Conservation (phyloP, 2,797 vertebrate species). For the Helicolenus hilgendorfi region DNA sequence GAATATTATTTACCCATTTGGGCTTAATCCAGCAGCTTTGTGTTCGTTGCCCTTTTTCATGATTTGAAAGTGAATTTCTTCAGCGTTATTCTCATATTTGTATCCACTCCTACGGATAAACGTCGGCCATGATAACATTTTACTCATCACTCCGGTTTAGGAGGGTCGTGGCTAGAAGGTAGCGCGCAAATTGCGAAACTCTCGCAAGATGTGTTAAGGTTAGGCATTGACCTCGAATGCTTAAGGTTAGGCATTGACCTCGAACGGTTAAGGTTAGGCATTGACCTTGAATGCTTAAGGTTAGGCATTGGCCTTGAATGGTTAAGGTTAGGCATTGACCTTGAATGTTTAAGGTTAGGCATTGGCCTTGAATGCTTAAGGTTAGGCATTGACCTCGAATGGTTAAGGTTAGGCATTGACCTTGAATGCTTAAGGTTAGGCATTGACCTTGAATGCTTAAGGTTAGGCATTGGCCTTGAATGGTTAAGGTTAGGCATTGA, state of each 20-base stretch:
- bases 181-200: neutral
- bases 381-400: too few relatives aligned
- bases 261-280: fast-evolving
- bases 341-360: fast-evolving
- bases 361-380: fast-evolving
- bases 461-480: too few relatives aligned
- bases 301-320: too few relatives aligned
- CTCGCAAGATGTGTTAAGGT: neutral
- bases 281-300: too few relatives aligned
- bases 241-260: too few relatives aligned
- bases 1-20: neutral
- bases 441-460: too few relatives aligned
- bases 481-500: too few relatives aligned
- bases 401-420: too few relatives aligned
- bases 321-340: too few relatives aligned
- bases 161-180: too few relatives aligned
- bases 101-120: neutral
- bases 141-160: fast-evolving
- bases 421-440: too few relatives aligned
- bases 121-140: neutral
- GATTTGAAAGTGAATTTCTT: neutral
- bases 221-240: fast-evolving
- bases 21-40: neutral
- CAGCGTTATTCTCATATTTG: neutral
- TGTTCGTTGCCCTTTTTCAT: neutral